Conservation (phyloP, 1,140 invertebrate genomes). For the Bombyx mandarina region DNA sequence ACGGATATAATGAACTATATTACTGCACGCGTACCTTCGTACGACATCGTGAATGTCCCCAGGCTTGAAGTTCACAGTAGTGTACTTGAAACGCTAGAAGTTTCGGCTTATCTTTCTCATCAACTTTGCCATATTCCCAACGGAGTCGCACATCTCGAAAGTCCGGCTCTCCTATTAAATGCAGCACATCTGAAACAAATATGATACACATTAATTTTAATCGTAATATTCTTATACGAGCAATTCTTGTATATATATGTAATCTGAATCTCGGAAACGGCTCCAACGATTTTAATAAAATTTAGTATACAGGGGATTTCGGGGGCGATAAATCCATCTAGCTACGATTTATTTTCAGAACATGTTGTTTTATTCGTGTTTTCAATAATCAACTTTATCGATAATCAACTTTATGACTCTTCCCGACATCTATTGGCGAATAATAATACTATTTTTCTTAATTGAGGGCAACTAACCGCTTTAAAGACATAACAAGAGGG, state of each 20-base stretch:
- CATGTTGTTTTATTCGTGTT: too few relatives aligned
- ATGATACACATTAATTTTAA: not conserved
- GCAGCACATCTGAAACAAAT: slow-evolving; percentile 72
- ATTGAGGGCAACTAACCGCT: too few relatives aligned
- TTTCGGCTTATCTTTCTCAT: slow-evolving; percentile 44
- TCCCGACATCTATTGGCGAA: too few relatives aligned
- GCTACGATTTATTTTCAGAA: too few relatives aligned
- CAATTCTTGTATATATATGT: not conserved
- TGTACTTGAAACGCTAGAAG: slow-evolving; percentile 74
- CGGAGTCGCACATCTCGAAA: slow-evolving; percentile 78
- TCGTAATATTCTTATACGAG: not conserved
- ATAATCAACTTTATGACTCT: too few relatives aligned
- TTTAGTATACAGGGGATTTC: too few relatives aligned
- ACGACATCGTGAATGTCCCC: slow-evolving; percentile 81
- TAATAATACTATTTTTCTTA: too few relatives aligned
- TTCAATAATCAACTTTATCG: too few relatives aligned
- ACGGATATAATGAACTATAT: not conserved
- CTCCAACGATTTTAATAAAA: too few relatives aligned
- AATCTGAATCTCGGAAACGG: too few relatives aligned
- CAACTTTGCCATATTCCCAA: slow-evolving; percentile 73
- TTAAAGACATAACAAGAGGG: too few relatives aligned
- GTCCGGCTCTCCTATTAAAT: slow-evolving; percentile 79
- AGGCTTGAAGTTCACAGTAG: slow-evolving; percentile 82
- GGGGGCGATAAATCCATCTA: too few relatives aligned
- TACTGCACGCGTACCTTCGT: slow-evolving; percentile 67